A percentile compares a stretch with the other conserved stretches of the same genome.
phyloP scores from a whole-genome alignment of 2,113 vertebrate genomes.

The Amphiprion ocellaris region DNA sequence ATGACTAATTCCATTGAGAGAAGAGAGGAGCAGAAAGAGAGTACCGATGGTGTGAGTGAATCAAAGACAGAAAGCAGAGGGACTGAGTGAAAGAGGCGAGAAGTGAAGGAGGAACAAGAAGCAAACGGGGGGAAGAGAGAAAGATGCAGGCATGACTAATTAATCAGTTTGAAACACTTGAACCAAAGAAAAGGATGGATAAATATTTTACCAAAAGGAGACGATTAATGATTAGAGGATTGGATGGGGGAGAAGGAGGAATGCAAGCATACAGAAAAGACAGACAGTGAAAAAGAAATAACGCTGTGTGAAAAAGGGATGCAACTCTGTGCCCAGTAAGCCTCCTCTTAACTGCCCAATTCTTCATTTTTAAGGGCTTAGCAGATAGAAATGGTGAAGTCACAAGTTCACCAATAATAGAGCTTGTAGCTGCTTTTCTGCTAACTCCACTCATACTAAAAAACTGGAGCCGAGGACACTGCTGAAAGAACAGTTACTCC shows the following conservation, averaged over 20 bases:
- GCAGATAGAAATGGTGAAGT: constrained; percentile 56
- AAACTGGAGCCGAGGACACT: constrained; percentile 38
- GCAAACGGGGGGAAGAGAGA: constrained; percentile 43
- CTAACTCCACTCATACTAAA: constrained; percentile 33
- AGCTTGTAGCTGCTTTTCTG: constrained; percentile 59
- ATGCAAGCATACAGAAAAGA: constrained; percentile 12
- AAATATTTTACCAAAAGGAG: constrained; percentile 66
- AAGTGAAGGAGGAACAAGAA: constrained; percentile 40
- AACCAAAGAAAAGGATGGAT: constrained; percentile 56
- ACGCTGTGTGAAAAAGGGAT: constrained; percentile 36
- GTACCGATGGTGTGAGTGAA: constrained; percentile 59
- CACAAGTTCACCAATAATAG: constrained; percentile 65
- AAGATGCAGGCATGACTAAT: constrained; percentile 69
- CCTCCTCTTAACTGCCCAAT: constrained; percentile 53
- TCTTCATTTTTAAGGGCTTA: constrained; percentile 65
- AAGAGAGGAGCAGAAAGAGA: constrained; percentile 48
- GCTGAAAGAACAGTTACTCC: constrained; percentile 46
- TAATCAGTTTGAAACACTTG: constrained; percentile 69
- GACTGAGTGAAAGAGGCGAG: constrained; percentile 37
- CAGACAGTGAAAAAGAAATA: constrained; percentile 29
- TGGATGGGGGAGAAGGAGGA: constrained; percentile 1
- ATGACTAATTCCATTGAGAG: constrained; percentile 75
- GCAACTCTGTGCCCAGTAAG: constrained; percentile 33
- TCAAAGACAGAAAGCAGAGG: constrained; percentile 55
- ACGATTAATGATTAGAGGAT: constrained; percentile 38